A percentile compares a stretch with the other conserved stretches of the same genome.
phyloP scores from a whole-genome alignment of 2,797 vertebrate species.

The Acanthurus leucopareius region DNA sequence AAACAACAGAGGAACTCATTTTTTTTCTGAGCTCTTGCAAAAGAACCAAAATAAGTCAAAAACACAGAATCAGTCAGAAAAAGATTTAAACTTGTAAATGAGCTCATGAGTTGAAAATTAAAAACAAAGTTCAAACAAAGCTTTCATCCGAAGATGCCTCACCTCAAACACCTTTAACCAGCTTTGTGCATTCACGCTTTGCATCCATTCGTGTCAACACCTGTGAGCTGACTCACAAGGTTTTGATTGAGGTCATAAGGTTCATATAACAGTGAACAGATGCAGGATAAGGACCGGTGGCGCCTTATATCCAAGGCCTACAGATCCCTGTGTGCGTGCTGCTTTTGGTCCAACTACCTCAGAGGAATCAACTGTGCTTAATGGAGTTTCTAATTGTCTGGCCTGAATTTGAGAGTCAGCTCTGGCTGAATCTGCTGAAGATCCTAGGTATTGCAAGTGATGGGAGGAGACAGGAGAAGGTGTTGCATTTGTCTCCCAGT shows the following conservation, averaged over 20 bases:
- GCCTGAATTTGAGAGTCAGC: constrained; percentile 76
- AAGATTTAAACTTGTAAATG: constrained; percentile 8
- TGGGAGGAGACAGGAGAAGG: constrained; percentile 16
- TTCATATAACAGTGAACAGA: constrained; percentile 61
- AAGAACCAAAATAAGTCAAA: constrained; percentile 4
- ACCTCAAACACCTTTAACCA: neutral
- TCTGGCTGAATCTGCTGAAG: constrained; percentile 48
- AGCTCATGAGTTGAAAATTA: neutral
- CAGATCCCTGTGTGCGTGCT: constrained; percentile 75
- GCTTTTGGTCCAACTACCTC: constrained; percentile 81
- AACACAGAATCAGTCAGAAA: neutral
- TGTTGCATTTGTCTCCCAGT: constrained; percentile 42
- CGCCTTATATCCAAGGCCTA: constrained; percentile 53
- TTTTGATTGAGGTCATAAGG: constrained; percentile 68
- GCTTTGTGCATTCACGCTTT: constrained; percentile 7
- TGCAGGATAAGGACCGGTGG: constrained; percentile 57
- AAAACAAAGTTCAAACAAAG: constrained; percentile 4
- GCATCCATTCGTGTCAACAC: constrained; percentile 35
- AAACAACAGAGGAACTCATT: neutral
- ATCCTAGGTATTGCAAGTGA: constrained; percentile 33
- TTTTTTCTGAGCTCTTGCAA: neutral
- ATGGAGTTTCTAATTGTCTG: constrained; percentile 85
- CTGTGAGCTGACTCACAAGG: constrained; percentile 66
- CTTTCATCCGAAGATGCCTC: neutral
- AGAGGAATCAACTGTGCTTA: constrained; percentile 82